A percentile compares a stretch with the other conserved stretches of the same genome.
These are phyloP conservation scores for Gorsachius goisagi DNA, from an alignment of 2,113 vertebrate genomes.

Conservation along the genomic window DNA sequence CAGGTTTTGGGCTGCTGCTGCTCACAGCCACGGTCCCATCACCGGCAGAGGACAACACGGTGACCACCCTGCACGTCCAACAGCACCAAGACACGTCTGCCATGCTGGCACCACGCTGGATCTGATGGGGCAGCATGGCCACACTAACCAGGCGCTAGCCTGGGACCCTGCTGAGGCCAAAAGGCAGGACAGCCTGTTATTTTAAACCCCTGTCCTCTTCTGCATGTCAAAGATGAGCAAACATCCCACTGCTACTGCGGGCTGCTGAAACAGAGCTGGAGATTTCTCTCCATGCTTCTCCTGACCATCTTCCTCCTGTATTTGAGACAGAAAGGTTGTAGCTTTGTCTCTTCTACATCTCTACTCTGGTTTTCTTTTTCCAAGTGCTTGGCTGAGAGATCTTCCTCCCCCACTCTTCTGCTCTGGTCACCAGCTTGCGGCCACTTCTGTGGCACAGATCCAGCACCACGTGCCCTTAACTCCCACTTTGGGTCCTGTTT, in stretches of 20 bases:
- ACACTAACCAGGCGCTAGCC: accelerated
- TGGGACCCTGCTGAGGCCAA: not conserved
- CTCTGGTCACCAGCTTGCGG: not conserved
- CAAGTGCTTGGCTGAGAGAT: not conserved
- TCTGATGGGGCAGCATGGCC: not conserved
- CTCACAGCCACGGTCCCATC: accelerated
- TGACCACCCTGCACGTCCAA: accelerated
- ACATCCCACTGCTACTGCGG: not conserved
- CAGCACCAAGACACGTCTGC: accelerated
- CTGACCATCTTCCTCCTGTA: not conserved
- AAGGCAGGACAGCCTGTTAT: not conserved
- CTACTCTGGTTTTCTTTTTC: not conserved
- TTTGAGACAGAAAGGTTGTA: not conserved
- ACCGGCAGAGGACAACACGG: not conserved
- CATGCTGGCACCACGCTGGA: accelerated
- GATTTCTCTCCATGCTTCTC: not conserved
- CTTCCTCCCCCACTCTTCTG: not conserved
- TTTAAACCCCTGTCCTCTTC: not conserved
- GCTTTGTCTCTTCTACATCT: not conserved
- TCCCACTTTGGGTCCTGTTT: not conserved
- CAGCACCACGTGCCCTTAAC: not conserved
- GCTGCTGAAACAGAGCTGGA: not conserved
- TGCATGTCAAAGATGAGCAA: not conserved
- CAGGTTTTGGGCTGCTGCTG: not conserved
- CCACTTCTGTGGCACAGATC: not conserved